Evolutionary conservation across 2,888 invertebrate genomes (phyloP).

Genomic region (Ecliptopera silaceata): DNA sequence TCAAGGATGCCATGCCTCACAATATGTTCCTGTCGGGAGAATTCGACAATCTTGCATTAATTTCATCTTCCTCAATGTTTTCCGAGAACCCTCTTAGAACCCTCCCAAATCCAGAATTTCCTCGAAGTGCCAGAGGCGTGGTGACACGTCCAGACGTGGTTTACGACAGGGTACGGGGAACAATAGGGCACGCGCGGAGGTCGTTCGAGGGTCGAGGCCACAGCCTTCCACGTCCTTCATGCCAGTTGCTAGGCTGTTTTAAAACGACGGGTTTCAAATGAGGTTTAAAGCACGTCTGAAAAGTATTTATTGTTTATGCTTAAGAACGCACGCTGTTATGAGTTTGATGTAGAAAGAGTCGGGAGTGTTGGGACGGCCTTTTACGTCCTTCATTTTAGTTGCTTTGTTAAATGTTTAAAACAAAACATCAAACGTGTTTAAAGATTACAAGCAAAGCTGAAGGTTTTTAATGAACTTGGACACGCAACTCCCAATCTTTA

Average conservation of each 20-base stretch:
- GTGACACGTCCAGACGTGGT: constrained; percentile 37
- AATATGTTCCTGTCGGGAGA: neutral
- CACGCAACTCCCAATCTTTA: constrained; percentile 6
- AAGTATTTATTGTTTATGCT: constrained; percentile 19
- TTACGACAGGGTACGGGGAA: constrained; percentile 57
- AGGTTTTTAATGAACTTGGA: constrained; percentile 6
- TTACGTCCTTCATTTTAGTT: constrained; percentile 18
- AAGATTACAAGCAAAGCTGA: constrained; percentile 1
- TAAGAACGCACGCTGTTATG: constrained; percentile 7
- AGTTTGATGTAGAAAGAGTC: constrained; percentile 9
- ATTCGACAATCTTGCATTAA: constrained; percentile 13
- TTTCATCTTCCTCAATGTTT: constrained; percentile 18
- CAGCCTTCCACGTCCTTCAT: constrained; percentile 68
- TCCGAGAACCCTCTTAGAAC: constrained; percentile 16
- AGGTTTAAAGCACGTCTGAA: constrained; percentile 29
- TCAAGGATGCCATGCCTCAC: constrained; percentile 1
- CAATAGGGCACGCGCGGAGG: constrained; percentile 74
- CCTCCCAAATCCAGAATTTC: constrained; percentile 28
- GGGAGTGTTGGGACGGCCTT: constrained; percentile 14
- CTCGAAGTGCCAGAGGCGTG: constrained; percentile 31
- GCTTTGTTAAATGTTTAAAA: constrained; percentile 1
- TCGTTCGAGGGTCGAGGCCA: constrained; percentile 70
- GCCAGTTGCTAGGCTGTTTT: constrained; percentile 39
- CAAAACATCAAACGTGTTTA: constrained; percentile 1
- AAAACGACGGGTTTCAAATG: constrained; percentile 33